Percentiles rank a stretch among this genome's conserved stretches.
Evolutionary conservation across 2,888 invertebrate genomes (phyloP).

Genomic region (Pandemis heparana): DNA sequence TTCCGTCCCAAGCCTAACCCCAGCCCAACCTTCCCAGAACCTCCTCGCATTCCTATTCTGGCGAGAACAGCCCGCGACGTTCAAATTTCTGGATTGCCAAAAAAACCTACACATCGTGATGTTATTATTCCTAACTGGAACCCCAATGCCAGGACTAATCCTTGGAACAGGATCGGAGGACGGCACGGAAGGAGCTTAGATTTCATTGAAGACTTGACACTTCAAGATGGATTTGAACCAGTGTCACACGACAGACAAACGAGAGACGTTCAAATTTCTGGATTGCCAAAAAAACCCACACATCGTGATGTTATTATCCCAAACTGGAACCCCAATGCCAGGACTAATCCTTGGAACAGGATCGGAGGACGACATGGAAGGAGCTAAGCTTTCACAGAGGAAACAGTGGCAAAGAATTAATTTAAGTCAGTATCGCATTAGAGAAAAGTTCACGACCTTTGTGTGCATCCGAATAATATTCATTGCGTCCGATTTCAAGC

Average conservation of each 20-base stretch:
- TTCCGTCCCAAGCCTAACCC: conserved; percentile 43
- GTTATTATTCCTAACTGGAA: conserved; percentile 63
- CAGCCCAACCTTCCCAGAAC: conserved; percentile 34
- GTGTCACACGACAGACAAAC: conserved; percentile 18
- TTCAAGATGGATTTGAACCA: neutral
- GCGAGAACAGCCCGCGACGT: conserved; percentile 48
- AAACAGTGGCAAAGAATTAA: neutral
- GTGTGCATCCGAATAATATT: neutral
- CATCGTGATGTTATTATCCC: conserved; percentile 40
- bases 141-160: conserved; percentile 56
- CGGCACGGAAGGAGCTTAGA: conserved; percentile 46
- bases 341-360: conserved; percentile 36
- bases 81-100: conserved; percentile 47
- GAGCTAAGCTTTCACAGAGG: neutral
- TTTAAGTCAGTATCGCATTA: no score
- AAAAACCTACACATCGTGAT: conserved; percentile 55
- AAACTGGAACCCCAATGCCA: conserved; percentile 37
- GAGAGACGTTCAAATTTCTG: conserved; percentile 28
- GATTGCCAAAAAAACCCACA: conserved; percentile 26
- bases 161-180: conserved; percentile 55
- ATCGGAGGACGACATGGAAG: conserved; percentile 31
- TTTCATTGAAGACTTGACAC: conserved; percentile 13
- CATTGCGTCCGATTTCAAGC: neutral
- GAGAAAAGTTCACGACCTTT: neutral
- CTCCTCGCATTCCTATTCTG: conserved; percentile 44